Percentiles rank a stretch among this genome's conserved stretches.
These are phyloP conservation scores for Tiliqua scincoides DNA, from an alignment of 2,113 vertebrate genomes.

Conservation along the genomic window DNA sequence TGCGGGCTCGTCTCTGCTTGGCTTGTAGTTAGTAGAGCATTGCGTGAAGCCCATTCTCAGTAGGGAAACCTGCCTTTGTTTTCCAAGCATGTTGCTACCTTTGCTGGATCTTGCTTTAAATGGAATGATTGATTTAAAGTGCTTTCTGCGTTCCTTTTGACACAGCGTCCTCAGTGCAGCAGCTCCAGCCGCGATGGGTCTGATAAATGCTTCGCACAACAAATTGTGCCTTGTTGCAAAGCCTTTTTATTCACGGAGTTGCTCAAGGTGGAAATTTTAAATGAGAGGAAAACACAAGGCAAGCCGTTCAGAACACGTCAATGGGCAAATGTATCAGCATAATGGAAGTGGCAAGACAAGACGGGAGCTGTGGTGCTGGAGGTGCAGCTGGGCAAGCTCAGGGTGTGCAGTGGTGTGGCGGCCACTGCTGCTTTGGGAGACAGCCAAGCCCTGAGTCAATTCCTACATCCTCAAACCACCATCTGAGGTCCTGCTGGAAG, in stretches of 20 bases:
- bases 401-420: not conserved
- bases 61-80: not conserved
- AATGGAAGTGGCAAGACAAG: conserved; percentile 56
- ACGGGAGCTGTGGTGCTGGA: conserved; percentile 25
- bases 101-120: not conserved
- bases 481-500: not conserved
- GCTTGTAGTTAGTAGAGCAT: not conserved
- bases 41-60: not conserved
- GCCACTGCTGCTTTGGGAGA: too few species aligned
- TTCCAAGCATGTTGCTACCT: not conserved
- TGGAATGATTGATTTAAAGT: fast-evolving
- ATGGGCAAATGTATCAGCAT: conserved; percentile 61
- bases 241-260: not conserved
- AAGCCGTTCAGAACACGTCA: conserved; percentile 58
- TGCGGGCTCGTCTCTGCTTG: not conserved
- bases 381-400: conserved; percentile 21
- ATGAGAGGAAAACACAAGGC: conserved; percentile 47
- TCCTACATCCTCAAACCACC: fast-evolving
- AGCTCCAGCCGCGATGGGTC: fast-evolving
- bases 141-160: not conserved
- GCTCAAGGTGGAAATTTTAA: conserved; percentile 62
- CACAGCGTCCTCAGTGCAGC: fast-evolving
- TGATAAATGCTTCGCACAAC: not conserved
- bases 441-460: fast-evolving
- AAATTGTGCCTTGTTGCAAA: not conserved